phyloP scores from a whole-genome alignment of 2,113 vertebrate species.

The Tichodroma muraria region DNA sequence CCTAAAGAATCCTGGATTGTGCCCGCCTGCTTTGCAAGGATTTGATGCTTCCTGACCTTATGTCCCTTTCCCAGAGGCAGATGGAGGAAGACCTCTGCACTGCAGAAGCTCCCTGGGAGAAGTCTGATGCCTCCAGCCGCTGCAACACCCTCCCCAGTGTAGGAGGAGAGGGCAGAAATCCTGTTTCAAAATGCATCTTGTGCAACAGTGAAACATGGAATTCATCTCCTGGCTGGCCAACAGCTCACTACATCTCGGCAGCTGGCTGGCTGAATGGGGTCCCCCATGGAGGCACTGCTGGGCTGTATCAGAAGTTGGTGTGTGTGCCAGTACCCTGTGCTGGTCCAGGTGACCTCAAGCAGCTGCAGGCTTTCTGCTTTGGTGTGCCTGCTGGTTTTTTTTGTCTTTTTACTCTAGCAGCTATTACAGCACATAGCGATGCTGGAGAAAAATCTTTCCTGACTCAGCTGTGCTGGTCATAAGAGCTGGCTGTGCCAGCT shows the following conservation, averaged over 20 bases:
- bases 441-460: neutral
- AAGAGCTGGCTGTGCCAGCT: neutral
- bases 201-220: neutral
- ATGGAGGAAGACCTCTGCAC: neutral
- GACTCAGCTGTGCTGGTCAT: neutral
- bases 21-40: neutral
- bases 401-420: neutral
- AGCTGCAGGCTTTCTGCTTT: neutral
- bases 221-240: neutral
- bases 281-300: neutral
- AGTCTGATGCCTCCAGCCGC: neutral
- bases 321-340: neutral
- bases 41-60: neutral
- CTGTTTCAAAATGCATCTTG: neutral
- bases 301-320: neutral
- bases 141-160: neutral
- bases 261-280: neutral
- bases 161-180: neutral
- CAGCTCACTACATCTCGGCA: neutral
- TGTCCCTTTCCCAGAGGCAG: neutral
- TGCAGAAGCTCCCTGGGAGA: neutral
- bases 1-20: neutral
- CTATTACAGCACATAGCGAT: neutral
- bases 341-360: neutral
- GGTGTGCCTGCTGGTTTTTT: neutral